Conservation (phyloP, 2,797 vertebrate species). For the Borostomias antarcticus region DNA sequence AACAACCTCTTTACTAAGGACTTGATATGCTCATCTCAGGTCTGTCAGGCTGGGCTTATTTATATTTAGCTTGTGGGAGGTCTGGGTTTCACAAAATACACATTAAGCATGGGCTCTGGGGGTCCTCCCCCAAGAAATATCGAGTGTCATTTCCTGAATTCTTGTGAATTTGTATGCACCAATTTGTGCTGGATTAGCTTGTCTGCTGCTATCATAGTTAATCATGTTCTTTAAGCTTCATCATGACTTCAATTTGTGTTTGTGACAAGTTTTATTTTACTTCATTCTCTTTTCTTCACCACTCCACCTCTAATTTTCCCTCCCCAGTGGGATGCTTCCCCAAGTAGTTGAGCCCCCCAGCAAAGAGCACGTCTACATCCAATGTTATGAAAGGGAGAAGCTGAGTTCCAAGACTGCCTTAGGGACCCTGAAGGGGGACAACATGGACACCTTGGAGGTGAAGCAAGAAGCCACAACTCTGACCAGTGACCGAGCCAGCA, state of each 20-base stretch:
- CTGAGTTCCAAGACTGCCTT: slow-evolving; percentile 41
- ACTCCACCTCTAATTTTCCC: no score
- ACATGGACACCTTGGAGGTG: slow-evolving; percentile 53
- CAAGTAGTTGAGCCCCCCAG: slow-evolving; percentile 87
- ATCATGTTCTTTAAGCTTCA: no score
- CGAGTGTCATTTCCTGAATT: no score
- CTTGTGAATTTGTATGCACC: no score
- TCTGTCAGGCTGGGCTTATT: neutral
- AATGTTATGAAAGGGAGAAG: slow-evolving; percentile 82
- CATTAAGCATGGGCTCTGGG: no score
- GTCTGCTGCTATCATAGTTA: no score
- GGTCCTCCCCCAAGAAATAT: no score
- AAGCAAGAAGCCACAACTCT: slow-evolving; percentile 70
- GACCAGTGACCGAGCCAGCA: slow-evolving; percentile 52
- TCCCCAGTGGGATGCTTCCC: slow-evolving; percentile 84
- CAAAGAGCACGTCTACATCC: slow-evolving; percentile 88
- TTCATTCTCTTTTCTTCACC: neutral
- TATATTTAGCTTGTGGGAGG: no score
- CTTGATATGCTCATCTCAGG: neutral
- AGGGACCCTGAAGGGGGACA: slow-evolving; percentile 56
- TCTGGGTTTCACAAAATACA: no score
- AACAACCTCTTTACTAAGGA: neutral
- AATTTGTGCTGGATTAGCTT: no score
- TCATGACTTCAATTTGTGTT: no score
- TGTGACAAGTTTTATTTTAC: no score